Evolutionary conservation across 2,113 vertebrate genomes (phyloP), one percentile per base, ranked within the genome.

Genomic region (Ailuropoda melanoleuca): DNA sequence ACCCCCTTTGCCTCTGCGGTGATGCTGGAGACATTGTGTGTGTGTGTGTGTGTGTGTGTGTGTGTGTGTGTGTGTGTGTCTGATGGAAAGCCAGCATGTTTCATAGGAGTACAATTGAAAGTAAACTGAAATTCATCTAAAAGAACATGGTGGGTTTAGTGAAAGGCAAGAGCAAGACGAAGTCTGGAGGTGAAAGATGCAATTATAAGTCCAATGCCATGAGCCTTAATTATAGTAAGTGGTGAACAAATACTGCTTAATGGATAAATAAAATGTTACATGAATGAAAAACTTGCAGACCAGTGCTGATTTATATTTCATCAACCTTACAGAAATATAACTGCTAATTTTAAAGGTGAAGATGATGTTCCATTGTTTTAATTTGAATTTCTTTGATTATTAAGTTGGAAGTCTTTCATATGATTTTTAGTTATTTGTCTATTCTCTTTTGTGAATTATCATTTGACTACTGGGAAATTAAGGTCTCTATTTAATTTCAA

Each of bases 361-460:
- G n/a, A 95, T 75, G 31, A n/a, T 78, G 56, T 81, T 17, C 31
- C 14, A 81, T 91, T 97, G 70, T 96, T 93, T 97, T 68, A 91
- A 72, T 81, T 55, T 62, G 53, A 81, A 96, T 85, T 78, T 43
- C 12, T 93, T 75, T 95, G 58, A 93, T 95, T 96, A 77, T 82
- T 82, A 78, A 95, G 37, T 89, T 90, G 39, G 13, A 72, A 92
- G 23, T 78, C 39, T 95, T 88, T 92, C 72, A 78, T 68, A 68
- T 83, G 29, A 89, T 96, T 93, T 91, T 93, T 93, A 96, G 43
- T 8, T 85, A 91, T 88, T 70, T 95, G 3, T 72, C 56, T 92
- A 77, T 90, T 94, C 26, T 82, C 23, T 93, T 95, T 91, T 90
- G 80, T 97, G 82, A 97, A 93, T 95, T 94, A 84, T 80, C 19